phyloP scores from a whole-genome alignment of 2,888 invertebrate species.

The Crematogaster levior region DNA sequence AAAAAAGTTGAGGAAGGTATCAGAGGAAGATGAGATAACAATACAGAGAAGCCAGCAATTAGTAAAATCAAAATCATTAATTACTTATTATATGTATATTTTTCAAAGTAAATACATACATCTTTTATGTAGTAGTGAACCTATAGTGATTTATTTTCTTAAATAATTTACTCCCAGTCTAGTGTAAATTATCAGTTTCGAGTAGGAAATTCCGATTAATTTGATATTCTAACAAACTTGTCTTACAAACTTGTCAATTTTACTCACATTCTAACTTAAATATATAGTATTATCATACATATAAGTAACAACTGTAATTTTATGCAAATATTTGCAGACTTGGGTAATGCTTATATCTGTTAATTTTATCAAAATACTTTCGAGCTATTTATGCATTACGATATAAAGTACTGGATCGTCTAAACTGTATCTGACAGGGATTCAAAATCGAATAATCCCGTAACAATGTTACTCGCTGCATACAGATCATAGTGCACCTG shows the following conservation, averaged over 20 bases:
- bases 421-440: slow-evolving; percentile 23
- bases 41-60: too few species aligned
- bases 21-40: too few species aligned
- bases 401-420: slow-evolving; percentile 29
- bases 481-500: slow-evolving; percentile 66
- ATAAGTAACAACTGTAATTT: not conserved
- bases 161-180: not conserved
- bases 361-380: slow-evolving; percentile 47
- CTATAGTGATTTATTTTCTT: slow-evolving; percentile 9
- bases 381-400: not conserved
- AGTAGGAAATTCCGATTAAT: not conserved
- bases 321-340: slow-evolving; percentile 20
- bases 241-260: not conserved
- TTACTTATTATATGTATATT: not conserved
- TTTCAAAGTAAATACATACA: not conserved
- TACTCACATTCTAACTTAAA: not conserved
- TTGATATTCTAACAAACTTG: not conserved
- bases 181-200: not conserved
- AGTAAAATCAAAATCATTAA: not conserved
- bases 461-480: slow-evolving; percentile 48
- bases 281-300: not conserved
- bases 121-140: too few species aligned
- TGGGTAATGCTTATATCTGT: slow-evolving; percentile 47
- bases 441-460: slow-evolving; percentile 28
- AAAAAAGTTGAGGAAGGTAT: too few species aligned